Conservation (phyloP, 2,888 invertebrate species). For the Acrobasis repandana region DNA sequence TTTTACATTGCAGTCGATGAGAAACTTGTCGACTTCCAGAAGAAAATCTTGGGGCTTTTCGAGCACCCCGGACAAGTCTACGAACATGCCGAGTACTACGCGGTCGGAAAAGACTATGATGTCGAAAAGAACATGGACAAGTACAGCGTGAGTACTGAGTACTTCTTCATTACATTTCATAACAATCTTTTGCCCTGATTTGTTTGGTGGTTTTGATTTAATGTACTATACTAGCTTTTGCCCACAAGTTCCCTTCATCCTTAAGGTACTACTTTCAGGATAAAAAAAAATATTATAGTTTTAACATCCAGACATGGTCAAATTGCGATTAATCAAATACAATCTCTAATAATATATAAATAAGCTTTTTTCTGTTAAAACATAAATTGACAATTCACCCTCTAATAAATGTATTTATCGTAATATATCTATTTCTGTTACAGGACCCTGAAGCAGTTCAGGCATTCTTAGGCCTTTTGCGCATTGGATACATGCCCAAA, state of each 20-base stretch:
- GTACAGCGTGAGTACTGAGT: constrained; percentile 58
- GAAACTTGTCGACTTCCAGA: constrained; percentile 59
- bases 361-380: too few species aligned
- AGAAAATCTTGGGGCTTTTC: constrained; percentile 70
- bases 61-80: constrained; percentile 65
- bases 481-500: constrained; percentile 72
- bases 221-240: too few species aligned
- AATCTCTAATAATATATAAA: too few species aligned
- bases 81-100: constrained; percentile 58
- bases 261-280: too few species aligned
- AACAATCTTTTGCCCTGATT: too few species aligned
- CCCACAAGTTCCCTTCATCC: too few species aligned
- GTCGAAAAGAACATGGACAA: constrained; percentile 61
- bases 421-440: constrained; percentile 28
- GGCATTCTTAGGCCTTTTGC: constrained; percentile 65
- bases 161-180: not conserved
- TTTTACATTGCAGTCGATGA: constrained; percentile 41
- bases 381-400: too few species aligned
- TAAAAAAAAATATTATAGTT: too few species aligned
- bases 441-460: constrained; percentile 70
- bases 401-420: too few species aligned
- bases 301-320: too few species aligned
- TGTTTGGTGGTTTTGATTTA: too few species aligned
- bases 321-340: too few species aligned
- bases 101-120: constrained; percentile 57